Conservation (phyloP, 2,888 invertebrate genomes). For the Didymodactylos carnosus region DNA sequence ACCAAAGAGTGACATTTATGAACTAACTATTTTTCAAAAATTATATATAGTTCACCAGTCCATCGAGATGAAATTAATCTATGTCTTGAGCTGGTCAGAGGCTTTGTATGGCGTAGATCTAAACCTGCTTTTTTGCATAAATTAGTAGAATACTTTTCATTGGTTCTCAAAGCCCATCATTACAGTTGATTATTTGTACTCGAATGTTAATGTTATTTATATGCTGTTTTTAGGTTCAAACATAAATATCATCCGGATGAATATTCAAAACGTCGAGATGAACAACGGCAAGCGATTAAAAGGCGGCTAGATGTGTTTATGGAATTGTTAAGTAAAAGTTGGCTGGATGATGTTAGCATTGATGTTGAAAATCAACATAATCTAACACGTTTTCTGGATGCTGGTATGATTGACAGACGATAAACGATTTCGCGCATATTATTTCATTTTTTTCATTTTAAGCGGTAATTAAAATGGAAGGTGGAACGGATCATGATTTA, state of each 20-base stretch:
- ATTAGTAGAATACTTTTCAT: not conserved
- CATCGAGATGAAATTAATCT: too few species aligned
- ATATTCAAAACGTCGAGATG: slow-evolving; percentile 65
- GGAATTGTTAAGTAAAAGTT: slow-evolving; percentile 49
- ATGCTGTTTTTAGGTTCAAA: slow-evolving; percentile 61
- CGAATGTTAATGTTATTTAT: not conserved
- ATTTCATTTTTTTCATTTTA: slow-evolving; percentile 15
- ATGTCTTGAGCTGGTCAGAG: too few species aligned
- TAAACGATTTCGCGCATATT: not conserved
- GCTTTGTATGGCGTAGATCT: too few species aligned
- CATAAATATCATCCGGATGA: slow-evolving; percentile 96
- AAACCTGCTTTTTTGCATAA: too few species aligned
- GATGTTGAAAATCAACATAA: slow-evolving; percentile 59
- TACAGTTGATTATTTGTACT: not conserved
- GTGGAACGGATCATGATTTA: slow-evolving; percentile 54
- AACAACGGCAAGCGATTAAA: slow-evolving; percentile 51
- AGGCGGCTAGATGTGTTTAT: slow-evolving; percentile 69
- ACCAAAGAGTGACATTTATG: too few species aligned
- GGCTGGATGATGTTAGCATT: slow-evolving; percentile 55
- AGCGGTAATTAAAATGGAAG: slow-evolving; percentile 85
- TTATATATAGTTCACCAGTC: too few species aligned
- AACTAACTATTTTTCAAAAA: too few species aligned
- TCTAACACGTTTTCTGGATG: slow-evolving; percentile 67
- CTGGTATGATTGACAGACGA: slow-evolving; percentile 35
- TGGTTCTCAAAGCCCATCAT: not conserved